These are phyloP conservation scores for Dicroscelio sp. DNA, from an alignment of 2,888 invertebrate species.

Conservation along the genomic window DNA sequence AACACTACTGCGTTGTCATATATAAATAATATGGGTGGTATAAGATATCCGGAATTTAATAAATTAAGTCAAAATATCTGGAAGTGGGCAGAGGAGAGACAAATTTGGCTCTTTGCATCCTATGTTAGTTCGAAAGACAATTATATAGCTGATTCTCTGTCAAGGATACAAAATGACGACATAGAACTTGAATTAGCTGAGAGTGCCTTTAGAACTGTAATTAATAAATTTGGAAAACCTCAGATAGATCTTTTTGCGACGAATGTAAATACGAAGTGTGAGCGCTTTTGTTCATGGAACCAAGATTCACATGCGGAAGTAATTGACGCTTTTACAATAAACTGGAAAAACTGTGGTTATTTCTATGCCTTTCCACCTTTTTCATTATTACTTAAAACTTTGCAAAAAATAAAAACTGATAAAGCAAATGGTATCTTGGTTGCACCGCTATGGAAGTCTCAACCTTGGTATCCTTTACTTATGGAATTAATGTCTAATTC, in stretches of 20 bases:
- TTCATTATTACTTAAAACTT: slow-evolving; percentile 82
- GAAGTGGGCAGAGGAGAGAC: slow-evolving; percentile 73
- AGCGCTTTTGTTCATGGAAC: slow-evolving; percentile 40
- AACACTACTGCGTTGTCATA: slow-evolving; percentile 81
- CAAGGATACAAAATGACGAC: slow-evolving; percentile 66
- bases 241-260: background rate
- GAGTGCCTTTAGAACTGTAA: no score
- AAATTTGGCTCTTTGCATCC: slow-evolving; percentile 68
- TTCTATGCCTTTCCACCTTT: slow-evolving; percentile 88
- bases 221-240: background rate
- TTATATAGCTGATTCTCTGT: slow-evolving; percentile 63
- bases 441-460: slow-evolving; percentile 86
- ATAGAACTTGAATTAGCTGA: slow-evolving; percentile 37
- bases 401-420: slow-evolving; percentile 87
- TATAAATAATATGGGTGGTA: slow-evolving; percentile 78
- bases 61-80: slow-evolving; percentile 61
- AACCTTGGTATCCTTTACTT: slow-evolving; percentile 77
- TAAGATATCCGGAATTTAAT: slow-evolving; percentile 78
- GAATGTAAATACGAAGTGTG: slow-evolving; percentile 48
- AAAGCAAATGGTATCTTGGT: slow-evolving; percentile 84
- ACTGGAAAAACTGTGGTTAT: slow-evolving; percentile 40
- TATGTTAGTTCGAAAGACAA: slow-evolving; percentile 75
- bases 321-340: slow-evolving; percentile 74
- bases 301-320: background rate
- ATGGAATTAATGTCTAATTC: background rate